Conservation (phyloP, 2,113 vertebrate species). For the Solea senegalensis region DNA sequence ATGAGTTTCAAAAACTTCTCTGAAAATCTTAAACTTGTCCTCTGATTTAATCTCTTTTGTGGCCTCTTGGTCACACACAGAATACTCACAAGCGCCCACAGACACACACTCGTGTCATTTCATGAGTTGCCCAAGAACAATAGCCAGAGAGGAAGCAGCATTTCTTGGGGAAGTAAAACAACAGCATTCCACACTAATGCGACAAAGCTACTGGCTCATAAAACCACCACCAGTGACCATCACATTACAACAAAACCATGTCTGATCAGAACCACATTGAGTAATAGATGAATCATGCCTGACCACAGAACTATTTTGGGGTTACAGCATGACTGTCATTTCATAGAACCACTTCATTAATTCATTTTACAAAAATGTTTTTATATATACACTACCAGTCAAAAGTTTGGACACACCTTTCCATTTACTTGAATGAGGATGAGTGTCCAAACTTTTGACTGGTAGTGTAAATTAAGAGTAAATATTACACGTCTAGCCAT, state of each 20-base stretch:
- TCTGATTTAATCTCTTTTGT: constrained; percentile 20
- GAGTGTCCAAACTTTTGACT: too few relatives aligned
- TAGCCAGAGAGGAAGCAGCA: constrained; percentile 58
- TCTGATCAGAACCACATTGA: background rate
- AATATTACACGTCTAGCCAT: background rate
- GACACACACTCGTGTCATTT: constrained; percentile 62
- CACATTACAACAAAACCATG: constrained; percentile 5
- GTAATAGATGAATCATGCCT: constrained; percentile 12
- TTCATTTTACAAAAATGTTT: too few relatives aligned
- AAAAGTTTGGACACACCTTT: too few relatives aligned
- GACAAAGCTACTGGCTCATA: constrained; percentile 30
- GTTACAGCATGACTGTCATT: background rate
- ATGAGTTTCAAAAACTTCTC: background rate
- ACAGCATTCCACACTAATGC: constrained; percentile 46
- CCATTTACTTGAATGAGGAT: too few relatives aligned
- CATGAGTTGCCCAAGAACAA: constrained; percentile 74
- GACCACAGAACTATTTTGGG: background rate
- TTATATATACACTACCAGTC: too few relatives aligned
- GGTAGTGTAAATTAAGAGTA: background rate
- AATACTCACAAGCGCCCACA: background rate
- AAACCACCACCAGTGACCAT: constrained; percentile 22
- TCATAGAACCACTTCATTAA: background rate
- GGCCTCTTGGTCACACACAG: background rate
- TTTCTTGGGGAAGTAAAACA: constrained; percentile 53
- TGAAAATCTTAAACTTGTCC: constrained; percentile 6